phyloP scores from a whole-genome alignment of 2,113 vertebrate genomes.

The Lethenteron camtschaticum region DNA sequence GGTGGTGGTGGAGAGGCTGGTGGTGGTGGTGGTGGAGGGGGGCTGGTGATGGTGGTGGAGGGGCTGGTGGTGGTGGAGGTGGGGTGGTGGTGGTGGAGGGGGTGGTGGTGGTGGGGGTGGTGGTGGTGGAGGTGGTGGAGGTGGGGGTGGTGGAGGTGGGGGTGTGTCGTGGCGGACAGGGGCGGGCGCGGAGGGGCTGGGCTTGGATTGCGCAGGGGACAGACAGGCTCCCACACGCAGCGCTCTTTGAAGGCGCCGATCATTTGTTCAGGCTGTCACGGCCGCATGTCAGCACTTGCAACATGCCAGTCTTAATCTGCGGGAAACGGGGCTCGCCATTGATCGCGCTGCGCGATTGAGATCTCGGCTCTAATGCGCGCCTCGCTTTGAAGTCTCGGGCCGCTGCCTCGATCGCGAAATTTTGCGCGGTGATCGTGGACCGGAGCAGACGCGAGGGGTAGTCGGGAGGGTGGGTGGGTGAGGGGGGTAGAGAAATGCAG shows the following conservation, averaged over 20 bases:
- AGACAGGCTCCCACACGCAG: neutral
- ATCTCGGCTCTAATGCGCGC: neutral
- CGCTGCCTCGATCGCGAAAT: no score
- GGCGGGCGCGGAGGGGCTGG: neutral
- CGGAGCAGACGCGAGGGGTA: no score
- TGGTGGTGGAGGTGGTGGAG: no score
- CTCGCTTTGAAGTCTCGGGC: no score
- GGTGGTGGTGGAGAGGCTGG: no score
- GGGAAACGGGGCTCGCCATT: neutral
- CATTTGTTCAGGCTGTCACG: constrained; percentile 12
- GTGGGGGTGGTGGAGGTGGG: neutral
- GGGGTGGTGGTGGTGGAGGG: no score
- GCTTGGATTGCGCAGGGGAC: neutral
- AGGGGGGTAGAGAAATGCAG: no score
- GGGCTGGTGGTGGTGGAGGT: no score
- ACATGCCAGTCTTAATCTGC: constrained; percentile 14
- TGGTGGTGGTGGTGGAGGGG: no score
- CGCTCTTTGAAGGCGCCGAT: constrained; percentile 11
- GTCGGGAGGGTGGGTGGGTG: no score
- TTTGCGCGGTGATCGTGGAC: no score
- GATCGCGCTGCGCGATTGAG: neutral
- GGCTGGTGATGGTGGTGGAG: no score
- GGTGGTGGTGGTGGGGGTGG: neutral
- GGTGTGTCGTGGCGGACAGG: neutral
- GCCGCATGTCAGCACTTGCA: constrained; percentile 12